phyloP scores from a whole-genome alignment of 2,888 invertebrate genomes.

The Nephrocerus scutellatus region DNA sequence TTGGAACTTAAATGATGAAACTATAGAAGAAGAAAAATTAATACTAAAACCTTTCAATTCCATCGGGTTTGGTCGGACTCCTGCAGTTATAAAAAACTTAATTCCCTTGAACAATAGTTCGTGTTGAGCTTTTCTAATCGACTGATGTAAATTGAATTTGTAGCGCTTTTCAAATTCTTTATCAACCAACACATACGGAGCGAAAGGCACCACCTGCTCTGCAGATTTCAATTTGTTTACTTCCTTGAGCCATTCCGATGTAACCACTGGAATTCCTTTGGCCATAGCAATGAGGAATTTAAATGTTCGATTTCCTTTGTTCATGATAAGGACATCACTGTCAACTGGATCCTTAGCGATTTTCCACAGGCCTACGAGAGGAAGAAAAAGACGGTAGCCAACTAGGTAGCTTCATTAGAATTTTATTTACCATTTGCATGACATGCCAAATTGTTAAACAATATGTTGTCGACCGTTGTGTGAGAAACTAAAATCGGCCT shows the following conservation, averaged over 20 bases:
- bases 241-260: slow-evolving; percentile 27
- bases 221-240: slow-evolving; percentile 15
- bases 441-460: slow-evolving; percentile 14
- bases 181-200: slow-evolving; percentile 23
- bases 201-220: slow-evolving; percentile 16
- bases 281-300: slow-evolving; percentile 57
- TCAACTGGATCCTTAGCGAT: slow-evolving; percentile 49
- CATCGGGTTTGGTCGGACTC: slow-evolving; percentile 25
- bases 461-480: slow-evolving; percentile 24
- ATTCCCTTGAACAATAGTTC: slow-evolving; percentile 25
- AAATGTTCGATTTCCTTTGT: slow-evolving; percentile 51
- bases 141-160: slow-evolving; percentile 28
- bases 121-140: slow-evolving; percentile 24
- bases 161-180: slow-evolving; percentile 27
- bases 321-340: slow-evolving; percentile 52
- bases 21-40: not conserved
- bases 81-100: slow-evolving; percentile 29
- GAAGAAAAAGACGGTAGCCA: not conserved
- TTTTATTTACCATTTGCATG: slow-evolving; percentile 18
- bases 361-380: slow-evolving; percentile 45
- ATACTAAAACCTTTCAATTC: slow-evolving; percentile 28
- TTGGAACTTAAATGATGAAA: not conserved
- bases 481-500: too few relatives aligned
- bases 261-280: slow-evolving; percentile 55
- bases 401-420: not conserved